Evolutionary conservation across 2,797 vertebrate species (phyloP), one percentile per base, ranked within the genome.

Genomic region (Channa striata): DNA sequence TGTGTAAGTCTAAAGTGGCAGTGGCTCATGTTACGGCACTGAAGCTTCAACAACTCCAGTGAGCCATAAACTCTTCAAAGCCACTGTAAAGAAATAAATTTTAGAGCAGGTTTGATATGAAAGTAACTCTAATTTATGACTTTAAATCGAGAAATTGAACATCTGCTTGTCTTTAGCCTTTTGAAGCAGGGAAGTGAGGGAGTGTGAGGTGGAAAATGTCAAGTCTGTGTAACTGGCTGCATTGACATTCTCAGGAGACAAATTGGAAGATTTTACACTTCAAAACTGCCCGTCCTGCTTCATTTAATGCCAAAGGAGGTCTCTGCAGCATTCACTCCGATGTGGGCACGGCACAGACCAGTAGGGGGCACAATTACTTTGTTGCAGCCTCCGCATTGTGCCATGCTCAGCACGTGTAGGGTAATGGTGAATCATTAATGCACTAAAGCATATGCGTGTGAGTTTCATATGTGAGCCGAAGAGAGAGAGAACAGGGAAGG

Each of bases 301-400:
- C 87, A 90, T 91, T 90, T 92, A 85, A 78, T 77, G 70, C 81
- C 77, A 83, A 84, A 86, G 76, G 71, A 90, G 84, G 84, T 78
- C 81, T 83, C 72, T 83, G 60, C 78, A 73, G 60, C 59, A 54
- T 78, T 82, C 50, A 19, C 42, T 21, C 50, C 14, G 48, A 75
- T 74, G 69, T 60, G 68, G 58, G 42, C 0, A 8, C 1, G 21
- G 1, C 30, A 21, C 23, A 13, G 37, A 54, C 88, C 91, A 91
- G 86, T 33, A 91, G 90, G 87, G 86, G 91, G 91, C 88, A 77
- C 85, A 85, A 89, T 89, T 90, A 87, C 86, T 82, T 84, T 91
- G 76, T 78, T 88, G 62, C 78, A 85, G 73, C 59, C 48, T 34
- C 25, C 20, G 14, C 56, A 34, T 46, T 9, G 34, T 60, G 52